Percentiles rank a stretch among this genome's conserved stretches.
Evolutionary conservation across 1,140 invertebrate species (phyloP).

Genomic region (Camponotus pennsylvanicus): DNA sequence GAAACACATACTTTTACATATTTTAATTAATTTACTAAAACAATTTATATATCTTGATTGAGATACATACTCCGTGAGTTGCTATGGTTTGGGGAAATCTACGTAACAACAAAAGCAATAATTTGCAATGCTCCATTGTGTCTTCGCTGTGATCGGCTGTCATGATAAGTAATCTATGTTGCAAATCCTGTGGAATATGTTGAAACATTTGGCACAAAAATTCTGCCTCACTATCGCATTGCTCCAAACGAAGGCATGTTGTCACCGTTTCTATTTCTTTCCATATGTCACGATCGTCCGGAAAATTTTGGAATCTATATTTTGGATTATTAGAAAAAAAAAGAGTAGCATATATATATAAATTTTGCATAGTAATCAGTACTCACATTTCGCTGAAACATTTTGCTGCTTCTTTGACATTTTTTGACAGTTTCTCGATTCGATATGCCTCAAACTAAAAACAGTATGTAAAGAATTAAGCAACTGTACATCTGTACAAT

Average conservation of each 20-base stretch:
- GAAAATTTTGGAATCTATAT: slow-evolving; percentile 88
- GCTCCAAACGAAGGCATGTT: slow-evolving; percentile 89
- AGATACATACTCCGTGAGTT: slow-evolving; percentile 90
- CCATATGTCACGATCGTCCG: slow-evolving; percentile 90
- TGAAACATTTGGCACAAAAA: slow-evolving; percentile 90
- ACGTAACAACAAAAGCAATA: slow-evolving; percentile 92
- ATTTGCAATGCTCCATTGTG: slow-evolving; percentile 94
- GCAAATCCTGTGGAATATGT: slow-evolving; percentile 90
- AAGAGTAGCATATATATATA: not conserved
- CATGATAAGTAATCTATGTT: slow-evolving; percentile 91
- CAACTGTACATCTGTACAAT: no score
- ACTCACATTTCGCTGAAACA: slow-evolving; percentile 91
- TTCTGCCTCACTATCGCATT: slow-evolving; percentile 85
- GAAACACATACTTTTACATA: not conserved
- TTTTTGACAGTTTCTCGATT: slow-evolving; percentile 92
- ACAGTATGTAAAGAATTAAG: slow-evolving; percentile 52
- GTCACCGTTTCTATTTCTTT: slow-evolving; percentile 93
- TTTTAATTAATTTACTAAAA: no score
- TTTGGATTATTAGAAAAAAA: slow-evolving; percentile 26
- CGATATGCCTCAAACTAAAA: slow-evolving; percentile 92
- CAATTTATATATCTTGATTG: not conserved
- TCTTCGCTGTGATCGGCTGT: slow-evolving; percentile 95
- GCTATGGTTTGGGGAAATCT: slow-evolving; percentile 93
- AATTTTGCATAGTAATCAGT: slow-evolving; percentile 8
- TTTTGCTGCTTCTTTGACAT: slow-evolving; percentile 93